Percentiles rank a stretch among this genome's conserved stretches.
Evolutionary conservation across 2,888 invertebrate species (phyloP).

Genomic region (Toxonevra muliebris): DNA sequence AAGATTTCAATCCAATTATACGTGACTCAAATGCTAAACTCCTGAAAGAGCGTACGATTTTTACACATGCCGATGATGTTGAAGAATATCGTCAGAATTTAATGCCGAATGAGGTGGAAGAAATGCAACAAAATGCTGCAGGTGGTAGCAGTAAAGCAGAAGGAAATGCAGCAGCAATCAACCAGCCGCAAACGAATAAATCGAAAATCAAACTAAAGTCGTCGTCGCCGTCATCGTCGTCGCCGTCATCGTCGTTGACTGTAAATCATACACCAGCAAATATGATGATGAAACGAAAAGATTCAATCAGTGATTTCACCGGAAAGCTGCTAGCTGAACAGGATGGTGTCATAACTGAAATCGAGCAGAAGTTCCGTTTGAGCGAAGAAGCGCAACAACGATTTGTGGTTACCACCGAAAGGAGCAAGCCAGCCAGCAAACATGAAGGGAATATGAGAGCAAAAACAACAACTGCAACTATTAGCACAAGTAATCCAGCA

Average conservation of each 20-base stretch:
- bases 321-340: constrained; percentile 61
- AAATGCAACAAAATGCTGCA: constrained; percentile 31
- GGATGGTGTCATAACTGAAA: constrained; percentile 63
- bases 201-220: constrained; percentile 23
- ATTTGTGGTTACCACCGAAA: constrained; percentile 38
- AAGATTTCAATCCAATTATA: constrained; percentile 59
- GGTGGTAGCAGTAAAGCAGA: constrained; percentile 18
- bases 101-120: constrained; percentile 54
- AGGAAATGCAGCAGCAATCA: constrained; percentile 22
- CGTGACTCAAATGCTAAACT: constrained; percentile 54
- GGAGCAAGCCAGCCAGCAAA: neutral
- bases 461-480: neutral
- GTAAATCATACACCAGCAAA: constrained; percentile 27
- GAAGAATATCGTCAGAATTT: constrained; percentile 51
- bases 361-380: constrained; percentile 62
- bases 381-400: constrained; percentile 42
- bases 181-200: constrained; percentile 18
- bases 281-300: constrained; percentile 7
- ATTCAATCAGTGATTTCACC: constrained; percentile 53
- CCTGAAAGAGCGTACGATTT: constrained; percentile 53
- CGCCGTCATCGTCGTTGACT: constrained; percentile 24
- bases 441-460: neutral
- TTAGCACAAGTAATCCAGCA: constrained; percentile 16
- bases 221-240: constrained; percentile 36
- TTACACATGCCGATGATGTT: constrained; percentile 41